These are phyloP conservation scores for Leptosomus discolor DNA, from an alignment of 2,113 vertebrate species.

Conservation along the genomic window DNA sequence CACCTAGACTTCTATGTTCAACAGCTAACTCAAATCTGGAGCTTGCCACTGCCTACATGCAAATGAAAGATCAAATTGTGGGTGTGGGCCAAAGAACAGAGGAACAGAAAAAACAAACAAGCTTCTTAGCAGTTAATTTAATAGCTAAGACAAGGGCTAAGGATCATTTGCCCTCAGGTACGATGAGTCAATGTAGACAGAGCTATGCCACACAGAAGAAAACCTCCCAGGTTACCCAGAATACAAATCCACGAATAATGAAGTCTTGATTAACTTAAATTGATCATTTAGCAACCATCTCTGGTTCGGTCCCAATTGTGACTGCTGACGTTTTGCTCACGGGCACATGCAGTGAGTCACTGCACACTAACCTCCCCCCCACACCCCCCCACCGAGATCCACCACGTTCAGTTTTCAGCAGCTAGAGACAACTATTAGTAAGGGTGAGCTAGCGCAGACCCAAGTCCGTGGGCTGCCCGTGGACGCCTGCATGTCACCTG, in stretches of 20 bases:
- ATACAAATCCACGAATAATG: neutral
- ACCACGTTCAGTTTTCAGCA: neutral
- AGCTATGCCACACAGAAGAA: neutral
- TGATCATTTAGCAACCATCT: neutral
- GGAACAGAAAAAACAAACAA: neutral
- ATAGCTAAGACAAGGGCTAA: neutral
- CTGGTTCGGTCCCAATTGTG: neutral
- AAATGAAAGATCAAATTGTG: neutral
- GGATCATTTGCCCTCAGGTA: neutral
- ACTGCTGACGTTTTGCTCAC: neutral
- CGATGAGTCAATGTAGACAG: neutral
- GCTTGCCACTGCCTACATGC: neutral
- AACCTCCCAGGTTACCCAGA: neutral
- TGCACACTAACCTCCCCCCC: neutral
- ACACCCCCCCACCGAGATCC: neutral
- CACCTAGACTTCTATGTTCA: neutral
- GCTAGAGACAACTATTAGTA: neutral
- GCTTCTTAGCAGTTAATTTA: neutral
- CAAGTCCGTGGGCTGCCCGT: neutral
- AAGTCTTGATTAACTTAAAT: neutral
- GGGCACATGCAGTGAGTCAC: neutral
- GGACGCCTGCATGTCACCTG: neutral
- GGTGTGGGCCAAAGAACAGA: neutral
- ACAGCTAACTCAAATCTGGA: neutral
- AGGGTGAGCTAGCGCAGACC: neutral